These are phyloP conservation scores for Pegea sp. DNA, from an alignment of 23 tunicate genomes.

Conservation along the genomic window DNA sequence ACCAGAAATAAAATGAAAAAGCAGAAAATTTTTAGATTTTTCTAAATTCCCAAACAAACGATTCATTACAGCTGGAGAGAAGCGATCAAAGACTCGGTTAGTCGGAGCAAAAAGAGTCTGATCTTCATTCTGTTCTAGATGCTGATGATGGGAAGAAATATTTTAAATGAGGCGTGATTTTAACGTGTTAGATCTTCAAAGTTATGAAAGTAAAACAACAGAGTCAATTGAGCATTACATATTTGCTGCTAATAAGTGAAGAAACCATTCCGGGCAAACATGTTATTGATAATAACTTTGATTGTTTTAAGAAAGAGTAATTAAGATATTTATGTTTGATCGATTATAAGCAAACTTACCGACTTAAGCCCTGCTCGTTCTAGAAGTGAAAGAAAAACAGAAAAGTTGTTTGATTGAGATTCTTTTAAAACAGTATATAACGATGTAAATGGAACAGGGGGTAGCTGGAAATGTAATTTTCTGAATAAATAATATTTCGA, in stretches of 20 bases:
- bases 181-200: background rate
- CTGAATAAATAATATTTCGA: no score
- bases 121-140: background rate
- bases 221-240: no score
- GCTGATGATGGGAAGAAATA: no score
- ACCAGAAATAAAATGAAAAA: constrained; percentile 31
- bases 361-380: constrained; percentile 3
- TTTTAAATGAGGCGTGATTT: background rate
- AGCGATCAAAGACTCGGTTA: constrained; percentile 19
- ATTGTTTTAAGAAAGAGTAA: background rate
- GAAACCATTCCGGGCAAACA: constrained; percentile 6
- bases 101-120: constrained; percentile 54
- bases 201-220: background rate
- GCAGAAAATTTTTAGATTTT: constrained; percentile 6
- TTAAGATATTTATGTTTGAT: no score
- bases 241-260: no score
- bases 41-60: constrained; percentile 16
- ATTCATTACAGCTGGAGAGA: constrained; percentile 7
- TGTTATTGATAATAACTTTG: constrained; percentile 1
- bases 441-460: background rate
- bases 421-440: no score
- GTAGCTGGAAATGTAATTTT: background rate
- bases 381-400: constrained; percentile 16
- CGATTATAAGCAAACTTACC: constrained; percentile 11
- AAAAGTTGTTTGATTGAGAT: constrained; percentile 35